Evolutionary conservation across 1,140 invertebrate species (phyloP), one percentile per base, ranked within the genome.

Genomic region (Cryptotermes secundus): DNA sequence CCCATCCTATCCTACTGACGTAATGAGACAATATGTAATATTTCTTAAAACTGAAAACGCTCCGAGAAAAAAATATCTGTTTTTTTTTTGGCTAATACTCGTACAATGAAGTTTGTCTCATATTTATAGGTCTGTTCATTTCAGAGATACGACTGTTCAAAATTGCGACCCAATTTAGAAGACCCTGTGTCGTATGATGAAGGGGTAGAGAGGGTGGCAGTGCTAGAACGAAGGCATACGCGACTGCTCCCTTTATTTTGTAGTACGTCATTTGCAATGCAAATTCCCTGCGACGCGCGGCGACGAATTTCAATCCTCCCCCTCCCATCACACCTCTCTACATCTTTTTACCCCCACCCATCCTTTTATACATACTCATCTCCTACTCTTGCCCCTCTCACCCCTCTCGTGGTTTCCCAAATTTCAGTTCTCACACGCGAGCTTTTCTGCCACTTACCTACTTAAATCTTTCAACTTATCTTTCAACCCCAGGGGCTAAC

Each of bases 191-290:
- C 4, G 4, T 38, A 38, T 4, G 12, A 38, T 3, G 80, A 35
- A 45, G 14, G 80, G 7, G 34, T 9, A 34, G 31, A 35, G 16
- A 34, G 31, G 80, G 34, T 10, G 80, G 34, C 4, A 1, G n/a
- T 38, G 80, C 22, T 36, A 14, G 34, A 81, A 45, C 80, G 42
- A 81, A 45, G 42, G 80, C 80, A 81, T 36, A 81, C 35, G 42
- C 35, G 16, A 34, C 34, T 36, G 42, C 31, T 36, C 80, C 42
- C 42, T 38, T 35, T 38, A 36, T 81, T 45, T 45, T 81, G 80
- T 36, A 81, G 80, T 81, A 81, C 80, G 35, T 81, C 80, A 81
- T 81, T 81, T 81, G 80, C 80, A 81, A n/a, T 81, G 80, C 80
- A 81, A 81, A 81, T 81, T 45, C 4, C 35, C 80, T 36, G 26